These are phyloP conservation scores for Pteronotus mesoamericanus DNA, from an alignment of 2,797 vertebrate species.

Conservation along the genomic window DNA sequence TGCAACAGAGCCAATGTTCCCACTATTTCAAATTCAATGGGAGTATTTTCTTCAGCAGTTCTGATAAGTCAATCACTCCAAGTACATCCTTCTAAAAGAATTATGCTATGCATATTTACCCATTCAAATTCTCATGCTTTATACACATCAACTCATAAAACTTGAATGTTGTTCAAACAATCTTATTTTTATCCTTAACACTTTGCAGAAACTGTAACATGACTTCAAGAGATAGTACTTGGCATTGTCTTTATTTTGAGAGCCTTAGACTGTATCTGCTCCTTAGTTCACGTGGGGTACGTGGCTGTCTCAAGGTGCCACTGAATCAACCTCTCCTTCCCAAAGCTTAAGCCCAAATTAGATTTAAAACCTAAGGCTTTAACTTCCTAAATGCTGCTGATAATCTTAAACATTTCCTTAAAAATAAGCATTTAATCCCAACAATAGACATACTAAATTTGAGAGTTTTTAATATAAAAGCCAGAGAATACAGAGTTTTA, in stretches of 20 bases:
- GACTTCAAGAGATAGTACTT: background rate
- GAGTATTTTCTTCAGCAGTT: constrained; percentile 1
- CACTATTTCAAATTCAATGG: background rate
- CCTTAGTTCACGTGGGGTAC: background rate
- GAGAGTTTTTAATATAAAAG: background rate
- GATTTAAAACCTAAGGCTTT: background rate
- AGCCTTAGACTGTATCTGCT: background rate
- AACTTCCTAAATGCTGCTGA: background rate
- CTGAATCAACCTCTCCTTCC: background rate
- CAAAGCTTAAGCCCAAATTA: background rate
- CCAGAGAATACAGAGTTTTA: background rate
- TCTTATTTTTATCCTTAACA: background rate
- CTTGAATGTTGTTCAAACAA: background rate
- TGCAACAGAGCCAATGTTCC: background rate
- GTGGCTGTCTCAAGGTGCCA: background rate
- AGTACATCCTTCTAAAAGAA: background rate
- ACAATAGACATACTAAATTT: background rate
- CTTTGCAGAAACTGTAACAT: background rate
- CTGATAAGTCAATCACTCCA: background rate
- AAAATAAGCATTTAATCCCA: background rate
- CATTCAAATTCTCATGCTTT: background rate
- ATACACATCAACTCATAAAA: background rate
- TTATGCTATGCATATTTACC: background rate
- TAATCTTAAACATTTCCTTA: background rate
- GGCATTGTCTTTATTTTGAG: background rate